Base-by-base conservation (phyloP, 2,797 vertebrate genomes). In the Tamandua tetradactyla region DNA sequence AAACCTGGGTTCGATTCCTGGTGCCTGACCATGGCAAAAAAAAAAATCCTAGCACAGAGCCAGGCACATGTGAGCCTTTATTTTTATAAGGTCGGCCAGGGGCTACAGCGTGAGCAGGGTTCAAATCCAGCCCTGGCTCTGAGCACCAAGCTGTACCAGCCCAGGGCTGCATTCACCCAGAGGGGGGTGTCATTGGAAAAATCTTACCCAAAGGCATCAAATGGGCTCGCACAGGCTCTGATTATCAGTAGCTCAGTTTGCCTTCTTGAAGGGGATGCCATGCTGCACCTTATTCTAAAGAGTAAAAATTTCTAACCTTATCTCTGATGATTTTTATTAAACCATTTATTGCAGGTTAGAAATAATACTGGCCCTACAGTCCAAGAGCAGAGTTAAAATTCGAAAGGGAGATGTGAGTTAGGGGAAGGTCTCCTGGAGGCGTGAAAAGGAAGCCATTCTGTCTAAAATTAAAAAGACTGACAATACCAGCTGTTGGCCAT, bases 331-430 rank as follows among this genome's bases (percentile, higher is more conserved):
- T 44, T 84, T 87, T 74, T 47, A 30, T 57, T 30, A 62, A 62
- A 52, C 69, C 10, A 40, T 76, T 86, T 35, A 30, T 78, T 37
- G 23, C 49, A 72, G n/a, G 20, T 61, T 87, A 83, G 78, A 88
- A 81, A 75, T 37, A 55, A 57, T 68, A 49, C 10, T 0, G 15
- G 44, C 59, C 5, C 32, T 37, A 17, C 13, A 15, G 2, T 62
- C 88, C 78, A 75, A 55, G 66, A 91, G 32, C 79, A 75, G 61
- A 68, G 78, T 91, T 91, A 35, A 75, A 44, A 81, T 32, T 55
- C 37, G 59, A 59, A 22, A 72, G 30, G 42, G 64, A 87, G 64
- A 30, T 69, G 49, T 49, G 55, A 35, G 17, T 75, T 76, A 44
- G 76, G 64, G 71, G 22, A 44, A 59, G 64, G 9, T 32, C 59